Conservation (phyloP, 2,888 invertebrate genomes). For the Heliconius aoede region DNA sequence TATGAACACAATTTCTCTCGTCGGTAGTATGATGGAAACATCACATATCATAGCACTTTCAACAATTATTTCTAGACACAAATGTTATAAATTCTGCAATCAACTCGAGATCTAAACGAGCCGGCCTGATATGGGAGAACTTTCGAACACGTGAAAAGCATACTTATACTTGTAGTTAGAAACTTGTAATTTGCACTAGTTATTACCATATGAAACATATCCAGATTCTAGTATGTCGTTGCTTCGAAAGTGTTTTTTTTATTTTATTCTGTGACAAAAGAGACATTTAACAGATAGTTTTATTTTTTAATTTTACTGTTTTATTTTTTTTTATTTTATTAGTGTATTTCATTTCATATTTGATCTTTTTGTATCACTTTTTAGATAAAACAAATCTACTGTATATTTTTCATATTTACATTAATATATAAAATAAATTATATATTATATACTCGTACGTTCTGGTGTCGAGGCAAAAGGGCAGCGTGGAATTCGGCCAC, state of each 20-base stretch:
- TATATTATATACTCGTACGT: neutral
- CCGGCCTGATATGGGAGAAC: conserved; percentile 39
- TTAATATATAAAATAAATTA: too few relatives aligned
- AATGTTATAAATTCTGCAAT: conserved; percentile 32
- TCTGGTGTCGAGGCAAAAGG: too few relatives aligned
- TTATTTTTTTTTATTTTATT: too few relatives aligned
- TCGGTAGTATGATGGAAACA: conserved; percentile 15
- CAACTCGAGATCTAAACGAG: conserved; percentile 33
- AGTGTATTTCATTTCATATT: too few relatives aligned
- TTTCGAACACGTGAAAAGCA: conserved; percentile 42
- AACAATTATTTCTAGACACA: conserved; percentile 31
- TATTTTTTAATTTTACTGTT: too few relatives aligned
- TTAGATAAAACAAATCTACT: too few relatives aligned
- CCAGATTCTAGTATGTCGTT: conserved; percentile 26
- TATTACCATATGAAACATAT: conserved; percentile 33
- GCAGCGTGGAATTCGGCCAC: too few relatives aligned
- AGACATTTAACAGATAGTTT: neutral
- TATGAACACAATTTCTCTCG: neutral
- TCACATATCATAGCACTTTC: conserved; percentile 28
- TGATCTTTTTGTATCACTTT: too few relatives aligned
- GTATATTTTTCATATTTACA: too few relatives aligned
- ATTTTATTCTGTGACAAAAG: neutral
- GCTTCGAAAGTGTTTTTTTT: conserved; percentile 21
- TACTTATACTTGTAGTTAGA: conserved; percentile 38
- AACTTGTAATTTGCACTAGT: conserved; percentile 41